Conservation (phyloP, 2,113 vertebrate species). For the Carettochelys insculpta region DNA sequence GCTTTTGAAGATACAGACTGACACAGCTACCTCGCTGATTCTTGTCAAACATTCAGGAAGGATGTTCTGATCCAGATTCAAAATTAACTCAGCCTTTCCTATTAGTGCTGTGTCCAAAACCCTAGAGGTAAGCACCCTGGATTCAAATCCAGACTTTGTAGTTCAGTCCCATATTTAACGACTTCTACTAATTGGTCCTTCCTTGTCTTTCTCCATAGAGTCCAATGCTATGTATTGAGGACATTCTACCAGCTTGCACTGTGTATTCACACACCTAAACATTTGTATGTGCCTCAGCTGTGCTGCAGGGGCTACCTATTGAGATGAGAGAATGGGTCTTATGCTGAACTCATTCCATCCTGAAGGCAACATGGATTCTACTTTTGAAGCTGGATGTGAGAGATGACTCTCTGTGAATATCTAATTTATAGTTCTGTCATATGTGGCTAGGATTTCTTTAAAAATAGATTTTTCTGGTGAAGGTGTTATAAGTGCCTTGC, state of each 20-base stretch:
- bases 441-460: neutral
- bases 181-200: neutral
- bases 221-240: neutral
- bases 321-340: constrained; percentile 6
- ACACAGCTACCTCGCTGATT: too few relatives aligned
- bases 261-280: neutral
- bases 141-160: neutral
- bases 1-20: too few relatives aligned
- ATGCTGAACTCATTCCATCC: neutral
- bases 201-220: neutral
- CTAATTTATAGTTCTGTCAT: neutral
- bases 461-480: neutral
- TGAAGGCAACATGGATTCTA: neutral
- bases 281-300: neutral
- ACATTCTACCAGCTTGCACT: neutral
- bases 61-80: neutral
- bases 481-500: neutral
- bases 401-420: neutral
- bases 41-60: too few relatives aligned
- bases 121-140: neutral
- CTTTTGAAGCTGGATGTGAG: neutral
- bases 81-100: neutral
- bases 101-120: too few relatives aligned
- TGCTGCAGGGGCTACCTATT: neutral
- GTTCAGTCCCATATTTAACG: accelerated